These are phyloP conservation scores for Artibeus jamaicensis DNA, from an alignment of 2,797 vertebrate genomes.

Conservation along the genomic window DNA sequence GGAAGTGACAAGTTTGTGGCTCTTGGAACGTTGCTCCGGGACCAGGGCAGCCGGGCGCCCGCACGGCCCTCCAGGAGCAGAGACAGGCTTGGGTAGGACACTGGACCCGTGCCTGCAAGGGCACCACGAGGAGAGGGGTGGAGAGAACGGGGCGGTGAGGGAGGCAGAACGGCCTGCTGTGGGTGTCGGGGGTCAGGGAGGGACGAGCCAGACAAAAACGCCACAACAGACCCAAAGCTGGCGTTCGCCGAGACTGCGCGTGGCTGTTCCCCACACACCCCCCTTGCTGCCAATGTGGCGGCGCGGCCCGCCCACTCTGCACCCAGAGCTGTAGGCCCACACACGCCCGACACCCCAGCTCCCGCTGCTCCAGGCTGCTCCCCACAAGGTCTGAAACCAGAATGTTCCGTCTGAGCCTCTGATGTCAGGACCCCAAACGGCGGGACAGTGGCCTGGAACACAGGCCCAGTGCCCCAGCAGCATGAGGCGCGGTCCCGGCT, in stretches of 20 bases:
- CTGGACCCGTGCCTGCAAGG: background rate
- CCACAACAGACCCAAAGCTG: background rate
- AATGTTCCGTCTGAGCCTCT: background rate
- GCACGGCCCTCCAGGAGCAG: accelerated
- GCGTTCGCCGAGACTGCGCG: background rate
- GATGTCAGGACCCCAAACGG: background rate
- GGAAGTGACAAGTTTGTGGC: background rate
- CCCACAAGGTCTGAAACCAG: background rate
- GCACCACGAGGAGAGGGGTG: accelerated
- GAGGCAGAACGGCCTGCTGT: accelerated
- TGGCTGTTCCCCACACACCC: background rate
- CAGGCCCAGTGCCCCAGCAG: accelerated
- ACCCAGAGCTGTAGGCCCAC: background rate
- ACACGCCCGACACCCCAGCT: background rate
- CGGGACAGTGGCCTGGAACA: too few species aligned
- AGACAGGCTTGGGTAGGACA: background rate
- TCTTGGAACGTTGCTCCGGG: background rate
- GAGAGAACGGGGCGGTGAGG: too few species aligned
- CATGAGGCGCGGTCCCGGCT: accelerated
- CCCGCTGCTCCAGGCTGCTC: background rate
- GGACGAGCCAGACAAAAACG: background rate
- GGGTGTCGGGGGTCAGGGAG: accelerated
- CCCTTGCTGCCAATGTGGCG: background rate
- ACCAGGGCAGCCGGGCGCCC: background rate
- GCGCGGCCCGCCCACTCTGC: accelerated